A percentile compares a stretch with the other conserved stretches of the same genome.
Conservation (phyloP, 1,140 invertebrate genomes). For the Palaemon carinicauda region DNA sequence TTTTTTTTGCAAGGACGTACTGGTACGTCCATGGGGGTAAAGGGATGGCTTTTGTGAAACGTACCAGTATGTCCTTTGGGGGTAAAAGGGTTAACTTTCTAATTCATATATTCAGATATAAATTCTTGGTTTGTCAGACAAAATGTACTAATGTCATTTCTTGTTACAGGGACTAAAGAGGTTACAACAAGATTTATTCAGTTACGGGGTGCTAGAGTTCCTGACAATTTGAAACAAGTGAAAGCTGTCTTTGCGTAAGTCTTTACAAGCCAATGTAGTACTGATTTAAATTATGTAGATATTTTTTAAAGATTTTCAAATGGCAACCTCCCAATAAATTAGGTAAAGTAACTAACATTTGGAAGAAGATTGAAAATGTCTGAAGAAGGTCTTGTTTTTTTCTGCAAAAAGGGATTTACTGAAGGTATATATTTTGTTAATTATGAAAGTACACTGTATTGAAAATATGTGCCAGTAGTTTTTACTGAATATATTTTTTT, state of each 20-base stretch:
- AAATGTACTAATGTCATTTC: neutral
- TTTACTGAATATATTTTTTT: neutral
- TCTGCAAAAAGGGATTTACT: neutral
- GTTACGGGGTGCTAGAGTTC: slow-evolving; percentile 32
- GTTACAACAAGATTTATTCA: slow-evolving; percentile 51
- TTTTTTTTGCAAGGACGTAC: no score
- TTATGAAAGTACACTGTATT: no score
- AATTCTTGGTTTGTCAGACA: neutral
- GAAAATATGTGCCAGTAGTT: no score
- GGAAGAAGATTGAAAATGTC: neutral
- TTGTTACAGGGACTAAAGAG: slow-evolving; percentile 43
- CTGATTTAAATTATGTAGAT: no score
- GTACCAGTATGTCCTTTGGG: no score
- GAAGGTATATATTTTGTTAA: neutral
- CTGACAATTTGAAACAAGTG: slow-evolving; percentile 45
- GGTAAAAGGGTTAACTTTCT: no score
- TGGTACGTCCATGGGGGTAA: no score
- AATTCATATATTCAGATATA: no score
- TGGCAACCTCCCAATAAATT: no score
- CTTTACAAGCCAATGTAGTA: neutral
- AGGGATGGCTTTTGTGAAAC: no score
- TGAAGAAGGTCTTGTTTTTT: neutral
- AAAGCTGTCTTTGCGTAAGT: slow-evolving; percentile 52
- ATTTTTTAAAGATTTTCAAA: no score
- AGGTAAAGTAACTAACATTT: neutral